Conservation (phyloP, 2,797 vertebrate genomes). For the Darevskia mixta region DNA sequence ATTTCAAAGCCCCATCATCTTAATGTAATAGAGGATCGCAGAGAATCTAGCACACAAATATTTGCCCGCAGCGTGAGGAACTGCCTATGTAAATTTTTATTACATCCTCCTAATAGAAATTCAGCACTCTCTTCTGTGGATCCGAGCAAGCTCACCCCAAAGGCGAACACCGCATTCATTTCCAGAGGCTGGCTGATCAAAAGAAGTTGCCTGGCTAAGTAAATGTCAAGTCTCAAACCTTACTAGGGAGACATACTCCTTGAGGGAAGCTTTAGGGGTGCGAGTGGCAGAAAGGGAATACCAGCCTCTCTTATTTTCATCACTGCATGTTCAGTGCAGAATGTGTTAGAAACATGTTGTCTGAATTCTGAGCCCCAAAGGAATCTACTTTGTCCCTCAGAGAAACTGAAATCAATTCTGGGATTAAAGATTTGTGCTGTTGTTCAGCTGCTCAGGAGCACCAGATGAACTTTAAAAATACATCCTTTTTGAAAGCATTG, state of each 20-base stretch:
- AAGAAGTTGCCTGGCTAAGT: conserved; percentile 26
- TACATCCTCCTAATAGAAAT: conserved; percentile 5
- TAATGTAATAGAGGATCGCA: not conserved
- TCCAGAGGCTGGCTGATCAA: conserved; percentile 35
- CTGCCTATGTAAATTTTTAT: conserved; percentile 16
- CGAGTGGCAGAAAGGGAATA: not conserved
- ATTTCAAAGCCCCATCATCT: not conserved
- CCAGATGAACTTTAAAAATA: not conserved
- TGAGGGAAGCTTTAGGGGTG: conserved; percentile 18
- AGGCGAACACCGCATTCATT: not conserved
- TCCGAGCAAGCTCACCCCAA: not conserved
- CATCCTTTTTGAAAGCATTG: not conserved
- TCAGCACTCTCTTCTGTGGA: conserved; percentile 18
- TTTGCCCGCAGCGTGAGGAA: not conserved
- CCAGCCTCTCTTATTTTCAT: conserved; percentile 22
- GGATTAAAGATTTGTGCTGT: not conserved
- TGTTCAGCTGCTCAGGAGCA: conserved; percentile 14
- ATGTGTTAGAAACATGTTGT: conserved; percentile 25
- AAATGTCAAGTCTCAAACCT: conserved; percentile 11
- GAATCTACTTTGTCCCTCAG: not conserved
- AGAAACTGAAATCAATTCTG: conserved; percentile 15
- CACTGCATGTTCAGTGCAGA: not conserved
- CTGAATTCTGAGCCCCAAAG: conserved; percentile 3
- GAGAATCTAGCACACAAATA: not conserved
- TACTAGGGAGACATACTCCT: conserved; percentile 29